Evolutionary conservation across 2,113 vertebrate species (phyloP), one percentile per base, ranked within the genome.

Genomic region (Hyla sarda): DNA sequence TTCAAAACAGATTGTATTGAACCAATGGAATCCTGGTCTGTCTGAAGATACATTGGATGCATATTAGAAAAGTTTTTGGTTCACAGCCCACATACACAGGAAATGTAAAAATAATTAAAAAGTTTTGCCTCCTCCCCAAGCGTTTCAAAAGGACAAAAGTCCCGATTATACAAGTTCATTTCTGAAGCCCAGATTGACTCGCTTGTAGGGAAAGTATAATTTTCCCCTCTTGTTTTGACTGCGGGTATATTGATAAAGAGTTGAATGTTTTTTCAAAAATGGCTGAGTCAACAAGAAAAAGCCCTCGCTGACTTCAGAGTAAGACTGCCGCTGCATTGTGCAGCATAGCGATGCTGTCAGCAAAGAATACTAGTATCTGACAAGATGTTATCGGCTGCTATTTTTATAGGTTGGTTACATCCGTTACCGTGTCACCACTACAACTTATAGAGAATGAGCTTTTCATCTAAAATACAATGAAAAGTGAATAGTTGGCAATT

Each of bases 311-410:
- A 45, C 92, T 92, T 92, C 88, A 88, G 91, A 91, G 92, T 94
- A 90, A 89, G 86, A 91, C 92, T 85, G 89, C 34, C 25, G 30
- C 34, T 10, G 91, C 91, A 94, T 90, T 93, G 93, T 94, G 92
- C 91, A 91, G 91, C 90, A 87, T 90, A 91, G 90, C 94, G 60
- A 88, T 91, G 93, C 95, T 97, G 96, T 96, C 96, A 96, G 93
- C 93, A 91, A 91, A 93, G 92, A 92, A 94, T 94, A 90, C 92
- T 93, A 92, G 92, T 89, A 91, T 92, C 93, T 96, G 96, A 96
- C 95, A 96, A 96, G 95, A 95, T 96, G 96, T 96, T 97, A 96
- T 96, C 95, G 96, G 94, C 96, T 95, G 96, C 95, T 96, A 94
- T 95, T 95, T 96, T 95, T 94, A 95, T 95, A 96, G 95, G 95